A percentile compares a stretch with the other conserved stretches of the same genome.
These are phyloP conservation scores for Ophion slaviceki DNA, from an alignment of 2,888 invertebrate genomes.

Conservation along the genomic window DNA sequence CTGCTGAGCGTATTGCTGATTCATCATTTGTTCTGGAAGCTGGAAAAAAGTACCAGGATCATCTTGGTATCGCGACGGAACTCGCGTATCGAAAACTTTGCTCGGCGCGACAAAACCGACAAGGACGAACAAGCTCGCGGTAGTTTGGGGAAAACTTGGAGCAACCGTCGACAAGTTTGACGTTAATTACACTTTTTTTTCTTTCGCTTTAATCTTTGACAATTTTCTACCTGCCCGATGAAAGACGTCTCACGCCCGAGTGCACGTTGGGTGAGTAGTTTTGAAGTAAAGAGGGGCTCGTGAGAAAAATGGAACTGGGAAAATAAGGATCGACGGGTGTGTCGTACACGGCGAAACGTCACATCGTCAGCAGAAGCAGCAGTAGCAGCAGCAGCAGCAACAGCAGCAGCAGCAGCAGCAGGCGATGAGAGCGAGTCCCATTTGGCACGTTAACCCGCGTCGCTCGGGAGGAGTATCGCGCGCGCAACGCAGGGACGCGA, in stretches of 20 bases:
- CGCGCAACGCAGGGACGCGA: neutral
- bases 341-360: conserved; percentile 8
- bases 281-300: neutral
- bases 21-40: conserved; percentile 82
- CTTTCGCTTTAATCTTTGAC: neutral
- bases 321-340: neutral
- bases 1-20: conserved; percentile 84
- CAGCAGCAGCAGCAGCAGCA: no score
- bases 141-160: neutral
- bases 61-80: neutral
- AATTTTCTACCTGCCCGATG: neutral
- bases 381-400: neutral
- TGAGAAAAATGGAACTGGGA: neutral
- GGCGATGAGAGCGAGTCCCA: neutral
- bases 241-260: neutral
- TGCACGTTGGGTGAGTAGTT: neutral
- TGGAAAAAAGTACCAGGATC: conserved; percentile 31
- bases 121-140: neutral
- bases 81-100: neutral
- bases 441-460: neutral
- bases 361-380: neutral
- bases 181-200: neutral
- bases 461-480: neutral
- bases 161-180: neutral
- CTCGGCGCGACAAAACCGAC: neutral